Base-by-base conservation (phyloP, 2,113 vertebrate genomes). In the Entosphenus tridentatus region DNA sequence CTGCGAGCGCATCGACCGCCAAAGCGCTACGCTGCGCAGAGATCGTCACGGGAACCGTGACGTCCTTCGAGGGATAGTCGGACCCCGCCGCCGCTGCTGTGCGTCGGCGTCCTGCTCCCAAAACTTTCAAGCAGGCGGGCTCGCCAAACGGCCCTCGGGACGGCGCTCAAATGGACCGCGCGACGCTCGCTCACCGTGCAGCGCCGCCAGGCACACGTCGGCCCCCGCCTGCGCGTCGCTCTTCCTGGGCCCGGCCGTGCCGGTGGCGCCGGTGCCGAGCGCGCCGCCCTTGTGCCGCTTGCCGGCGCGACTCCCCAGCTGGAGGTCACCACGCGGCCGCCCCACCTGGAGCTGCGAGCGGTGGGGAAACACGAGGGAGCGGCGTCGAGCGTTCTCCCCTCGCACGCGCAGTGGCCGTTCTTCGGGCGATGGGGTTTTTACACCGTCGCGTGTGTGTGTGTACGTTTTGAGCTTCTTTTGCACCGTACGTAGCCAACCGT, bases 191-290 rank as follows among this genome's bases (percentile, higher is more conserved):
- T 74, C 18, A 87, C 88, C 86, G 77, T 78, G 81, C 68, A 89
- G 75, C 0, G 86, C 86, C 1, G 84, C 80, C 2, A 82, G 72
- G 13, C 86, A 89, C 2, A 86, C 82, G 1, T 87, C 85, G 0
- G 84, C 84, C 77, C 89, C 89, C 71, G 86, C 83, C 39, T 80
- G 68, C 8, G 57, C 70, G 70, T 89, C 86, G 14, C 82, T 82
- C 72, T 91, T 91, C 70, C 82, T 81, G 71, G 85, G 76, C 11
- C 75, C 74, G 14, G 73, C 72, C 0, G 75, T 75, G 7, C 71
- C 71, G 21, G 57, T 3, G 1, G 73, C 69, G 3, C 76, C 74
- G 39, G 39, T 39, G 10, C 71, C 74, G 3, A 76, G 1, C 1
- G 77, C 78, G 2, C 71, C 71, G 3, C 80, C 72, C 71, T 77